Evolutionary conservation across 1,140 invertebrate genomes (phyloP), one percentile per base, ranked within the genome.

Genomic region (Trissolcus basalis): DNA sequence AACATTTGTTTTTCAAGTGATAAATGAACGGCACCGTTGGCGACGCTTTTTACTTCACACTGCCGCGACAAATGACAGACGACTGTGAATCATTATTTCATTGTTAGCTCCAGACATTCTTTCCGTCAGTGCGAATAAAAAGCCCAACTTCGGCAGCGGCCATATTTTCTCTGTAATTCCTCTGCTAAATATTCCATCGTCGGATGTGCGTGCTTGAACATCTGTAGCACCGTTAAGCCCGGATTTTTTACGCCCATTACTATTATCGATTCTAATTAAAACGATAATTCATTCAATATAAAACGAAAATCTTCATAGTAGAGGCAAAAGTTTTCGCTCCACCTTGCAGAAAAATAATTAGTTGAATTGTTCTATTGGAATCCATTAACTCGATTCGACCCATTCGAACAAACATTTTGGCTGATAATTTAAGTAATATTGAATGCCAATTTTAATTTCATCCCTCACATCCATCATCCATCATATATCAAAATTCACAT

Each of bases 261-360:
- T 41, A 68, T 74, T 74, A 67, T 74, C 51, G 71, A 74, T 63
- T 51, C 51, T 63, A 67, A 74, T 74, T 74, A 68, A 74, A 74
- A 56, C 44, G 32, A 47, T 67, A 61, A 67, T 68, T 74, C 63
- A 61, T 74, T 68, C 53, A 61, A 65, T 58, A 15, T 6, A 56
- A 6, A 27, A 27, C 19, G 35, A 4, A 54, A 48, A 47, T 67
- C n/a, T 50, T 44, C 13, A 12, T 3, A 39, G n/a, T 9, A 54
- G 27, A 4, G 51, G 19, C 11, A 71, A 73, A 71, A 58, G 39
- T 58, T 63, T 32, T 4, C 27, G 35, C 12, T 4, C 32, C 5
- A 15, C 19, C 19, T 27, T 35, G 6, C 36, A 12, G 2, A 14
- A 32, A 19, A 61, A 51, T 71, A 58, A 58, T 63, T 45, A n/a